Base-by-base conservation (phyloP, 2,113 vertebrate genomes). In the western clawed frog (Xenopus tropicalis) region DNA sequence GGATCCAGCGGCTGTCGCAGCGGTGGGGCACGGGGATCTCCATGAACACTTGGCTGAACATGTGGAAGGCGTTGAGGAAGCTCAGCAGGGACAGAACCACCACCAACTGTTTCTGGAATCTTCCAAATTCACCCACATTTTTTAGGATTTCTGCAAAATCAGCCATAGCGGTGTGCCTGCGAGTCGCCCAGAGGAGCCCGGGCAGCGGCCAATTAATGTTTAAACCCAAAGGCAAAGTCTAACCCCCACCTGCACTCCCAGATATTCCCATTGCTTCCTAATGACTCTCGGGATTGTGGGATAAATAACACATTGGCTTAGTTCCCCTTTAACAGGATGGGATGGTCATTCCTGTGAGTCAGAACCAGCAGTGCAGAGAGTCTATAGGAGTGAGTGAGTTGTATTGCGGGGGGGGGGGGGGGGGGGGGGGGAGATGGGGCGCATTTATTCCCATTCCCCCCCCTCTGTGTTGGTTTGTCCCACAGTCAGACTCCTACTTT, bases 1-100 rank as follows among this genome's bases (percentile, higher is more conserved):
- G 77, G 71, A 96, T 93, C 95, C 95, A 98, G 85, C 83, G 71
- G 22, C 92, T 95, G 59, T 94, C 80, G 1, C 95, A 98, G 84
- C 89, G 71, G 65, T 95, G 89, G 0, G 88, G 78, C 52, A 92
- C 88, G 0, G 48, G 19, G 0, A 82, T 13, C 1, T 87, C 88
- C 71, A 88, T 88, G 37, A 96, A 98, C 14, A 97, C 82, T 37
- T 97, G 95, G 2, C 80, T 57, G 1, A 97, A 94, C 71, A 94
- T 80, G 63, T 91, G 92, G 59, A 93, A 95, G 2, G 88, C 75
- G 0, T 68, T 13, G 0, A 79, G 87, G 81, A 79, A 88, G 17
- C 70, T 79, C 57, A 82, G 90, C 37, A 94, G 13, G 46, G 86
- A 78, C 9, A 93, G 70, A 0, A 86, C 61, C 17, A 91, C 64